These are phyloP conservation scores for Ameiurus melas DNA, from an alignment of 2,113 vertebrate genomes.

Conservation along the genomic window DNA sequence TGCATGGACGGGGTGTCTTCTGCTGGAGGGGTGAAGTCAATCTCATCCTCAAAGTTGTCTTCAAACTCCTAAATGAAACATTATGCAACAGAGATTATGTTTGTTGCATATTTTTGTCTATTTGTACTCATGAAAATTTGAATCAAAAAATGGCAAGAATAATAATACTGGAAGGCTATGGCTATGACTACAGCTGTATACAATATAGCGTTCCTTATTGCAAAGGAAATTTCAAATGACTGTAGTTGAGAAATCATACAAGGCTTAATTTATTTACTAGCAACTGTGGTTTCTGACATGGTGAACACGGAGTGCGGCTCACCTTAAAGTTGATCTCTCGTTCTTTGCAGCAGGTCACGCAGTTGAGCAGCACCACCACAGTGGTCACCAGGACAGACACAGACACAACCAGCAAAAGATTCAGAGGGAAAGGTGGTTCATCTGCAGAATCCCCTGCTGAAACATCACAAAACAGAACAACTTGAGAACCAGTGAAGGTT, in stretches of 20 bases:
- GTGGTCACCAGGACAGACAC: slow-evolving; percentile 78
- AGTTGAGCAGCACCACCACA: slow-evolving; percentile 84
- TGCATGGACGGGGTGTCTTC: slow-evolving; percentile 96
- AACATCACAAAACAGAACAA: slow-evolving; percentile 62
- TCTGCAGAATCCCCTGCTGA: slow-evolving; percentile 54
- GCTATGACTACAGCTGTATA: not conserved
- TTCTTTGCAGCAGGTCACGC: slow-evolving; percentile 94
- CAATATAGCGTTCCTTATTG: not conserved
- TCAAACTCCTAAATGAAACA: slow-evolving; percentile 85
- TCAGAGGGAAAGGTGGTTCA: slow-evolving; percentile 55
- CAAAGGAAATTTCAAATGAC: not conserved
- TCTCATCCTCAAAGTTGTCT: slow-evolving; percentile 97
- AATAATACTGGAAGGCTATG: not conserved
- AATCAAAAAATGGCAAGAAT: not conserved
- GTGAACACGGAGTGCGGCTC: slow-evolving; percentile 53
- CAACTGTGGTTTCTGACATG: not conserved
- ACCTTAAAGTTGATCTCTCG: slow-evolving; percentile 98
- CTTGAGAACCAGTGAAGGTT: not conserved
- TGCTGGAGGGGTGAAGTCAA: slow-evolving; percentile 96
- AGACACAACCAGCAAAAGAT: slow-evolving; percentile 78
- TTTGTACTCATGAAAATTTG: not conserved
- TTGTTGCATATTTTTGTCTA: not conserved
- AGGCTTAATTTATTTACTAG: not conserved
- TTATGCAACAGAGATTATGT: not conserved
- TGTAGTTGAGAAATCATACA: not conserved